phyloP scores from a whole-genome alignment of 2,888 invertebrate genomes.

The Gandaritis pyraliata region DNA sequence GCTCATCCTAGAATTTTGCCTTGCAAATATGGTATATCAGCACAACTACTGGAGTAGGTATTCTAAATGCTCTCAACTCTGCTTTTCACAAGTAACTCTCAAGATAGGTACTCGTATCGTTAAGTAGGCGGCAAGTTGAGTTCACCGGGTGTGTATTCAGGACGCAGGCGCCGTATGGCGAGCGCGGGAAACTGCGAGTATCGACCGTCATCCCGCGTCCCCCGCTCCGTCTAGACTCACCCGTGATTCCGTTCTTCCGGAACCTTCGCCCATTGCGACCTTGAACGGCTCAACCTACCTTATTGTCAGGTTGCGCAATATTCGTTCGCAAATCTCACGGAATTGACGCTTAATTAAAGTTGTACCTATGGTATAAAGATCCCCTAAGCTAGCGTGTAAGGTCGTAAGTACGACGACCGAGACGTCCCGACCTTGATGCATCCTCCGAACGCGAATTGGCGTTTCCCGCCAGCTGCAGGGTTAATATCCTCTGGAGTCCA shows the following conservation, averaged over 20 bases:
- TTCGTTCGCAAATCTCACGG: conserved; percentile 52
- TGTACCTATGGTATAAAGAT: conserved; percentile 45
- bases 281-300: conserved; percentile 82
- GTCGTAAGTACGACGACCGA: conserved; percentile 71
- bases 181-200: conserved; percentile 83
- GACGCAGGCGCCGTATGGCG: conserved; percentile 74
- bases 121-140: conserved; percentile 63
- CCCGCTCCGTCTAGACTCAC: conserved; percentile 81
- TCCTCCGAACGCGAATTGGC: conserved; percentile 62
- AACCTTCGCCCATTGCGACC: conserved; percentile 80
- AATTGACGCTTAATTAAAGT: conserved; percentile 64
- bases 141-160: conserved; percentile 58
- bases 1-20: neutral
- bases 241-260: conserved; percentile 78
- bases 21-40: neutral
- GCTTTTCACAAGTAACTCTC: conserved; percentile 30
- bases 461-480: conserved; percentile 64
- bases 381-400: conserved; percentile 53
- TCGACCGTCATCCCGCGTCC: conserved; percentile 74
- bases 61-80: conserved; percentile 20
- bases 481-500: conserved; percentile 63
- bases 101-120: conserved; percentile 51
- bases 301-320: conserved; percentile 76
- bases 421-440: conserved; percentile 74
- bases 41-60: neutral